Conservation (phyloP, 2,888 invertebrate genomes). For the Lomographa bimaculata region DNA sequence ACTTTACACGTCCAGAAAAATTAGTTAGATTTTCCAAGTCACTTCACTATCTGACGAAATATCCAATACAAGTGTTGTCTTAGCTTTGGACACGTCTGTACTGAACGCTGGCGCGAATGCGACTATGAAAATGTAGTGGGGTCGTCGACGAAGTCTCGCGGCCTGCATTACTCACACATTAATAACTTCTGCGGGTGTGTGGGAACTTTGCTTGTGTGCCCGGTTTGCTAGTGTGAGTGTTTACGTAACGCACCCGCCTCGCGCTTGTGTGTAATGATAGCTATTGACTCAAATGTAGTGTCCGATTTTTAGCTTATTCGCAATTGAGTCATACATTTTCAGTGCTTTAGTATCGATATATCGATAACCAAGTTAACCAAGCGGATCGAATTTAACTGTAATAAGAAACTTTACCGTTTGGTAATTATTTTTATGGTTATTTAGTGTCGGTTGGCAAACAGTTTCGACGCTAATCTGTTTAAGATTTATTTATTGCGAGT, state of each 20-base stretch:
- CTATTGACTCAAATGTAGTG: slow-evolving; percentile 72
- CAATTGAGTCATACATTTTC: slow-evolving; percentile 78
- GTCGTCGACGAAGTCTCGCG: slow-evolving; percentile 69
- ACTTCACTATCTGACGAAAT: slow-evolving; percentile 82
- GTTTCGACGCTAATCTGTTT: slow-evolving; percentile 27
- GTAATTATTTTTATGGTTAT: slow-evolving; percentile 23
- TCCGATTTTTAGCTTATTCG: slow-evolving; percentile 73
- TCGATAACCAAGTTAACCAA: slow-evolving; percentile 22
- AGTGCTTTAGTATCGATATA: slow-evolving; percentile 48
- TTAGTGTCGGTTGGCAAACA: slow-evolving; percentile 15
- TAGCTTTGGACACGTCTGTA: slow-evolving; percentile 60
- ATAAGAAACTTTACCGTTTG: too few species aligned
- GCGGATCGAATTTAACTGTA: too few species aligned
- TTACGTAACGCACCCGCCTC: slow-evolving; percentile 73
- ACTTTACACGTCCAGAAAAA: slow-evolving; percentile 73
- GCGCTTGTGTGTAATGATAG: slow-evolving; percentile 65
- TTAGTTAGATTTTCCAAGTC: slow-evolving; percentile 52
- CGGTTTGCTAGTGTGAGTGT: slow-evolving; percentile 54
- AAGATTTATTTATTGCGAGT: slow-evolving; percentile 22
- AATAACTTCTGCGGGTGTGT: slow-evolving; percentile 28
- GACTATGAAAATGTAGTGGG: slow-evolving; percentile 74
- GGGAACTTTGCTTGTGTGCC: slow-evolving; percentile 43
- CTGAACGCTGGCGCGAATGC: slow-evolving; percentile 63
- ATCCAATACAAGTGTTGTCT: slow-evolving; percentile 65
- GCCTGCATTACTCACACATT: slow-evolving; percentile 65